phyloP scores from a whole-genome alignment of 1,140 invertebrate species.

The Drosophila lacteicornis region DNA sequence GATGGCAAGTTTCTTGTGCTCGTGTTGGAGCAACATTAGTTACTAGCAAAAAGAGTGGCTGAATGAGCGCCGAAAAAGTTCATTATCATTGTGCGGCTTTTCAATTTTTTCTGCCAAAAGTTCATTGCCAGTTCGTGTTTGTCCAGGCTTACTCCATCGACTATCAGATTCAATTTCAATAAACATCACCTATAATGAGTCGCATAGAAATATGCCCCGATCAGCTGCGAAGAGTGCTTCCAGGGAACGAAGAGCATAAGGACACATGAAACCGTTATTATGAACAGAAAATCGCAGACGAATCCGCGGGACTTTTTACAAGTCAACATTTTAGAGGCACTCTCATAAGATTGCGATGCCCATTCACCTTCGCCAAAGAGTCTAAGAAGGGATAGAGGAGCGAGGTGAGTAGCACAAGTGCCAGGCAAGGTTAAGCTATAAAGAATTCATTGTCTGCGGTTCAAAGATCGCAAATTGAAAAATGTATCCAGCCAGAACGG shows the following conservation, averaged over 20 bases:
- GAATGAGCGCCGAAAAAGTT: constrained; percentile 34
- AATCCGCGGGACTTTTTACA: constrained; percentile 43
- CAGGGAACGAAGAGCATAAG: not conserved
- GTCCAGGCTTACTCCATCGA: constrained; percentile 29
- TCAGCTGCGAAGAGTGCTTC: constrained; percentile 2
- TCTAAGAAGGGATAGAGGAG: constrained; percentile 11
- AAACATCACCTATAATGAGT: constrained; percentile 46
- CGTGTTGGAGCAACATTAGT: constrained; percentile 67
- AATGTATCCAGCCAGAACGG: constrained; percentile 58
- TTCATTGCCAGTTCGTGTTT: constrained; percentile 61
- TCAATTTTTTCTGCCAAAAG: constrained; percentile 50
- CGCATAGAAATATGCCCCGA: constrained; percentile 7
- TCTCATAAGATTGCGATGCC: not conserved
- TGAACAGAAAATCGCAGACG: constrained; percentile 60
- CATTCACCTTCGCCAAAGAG: constrained; percentile 31
- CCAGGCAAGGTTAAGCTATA: constrained; percentile 79
- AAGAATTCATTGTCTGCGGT: constrained; percentile 79
- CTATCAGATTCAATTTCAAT: constrained; percentile 67
- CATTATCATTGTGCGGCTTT: constrained; percentile 29
- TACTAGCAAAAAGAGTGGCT: constrained; percentile 8
- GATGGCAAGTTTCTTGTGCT: constrained; percentile 37
- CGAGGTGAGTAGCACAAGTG: constrained; percentile 10
- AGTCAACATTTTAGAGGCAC: constrained; percentile 25
- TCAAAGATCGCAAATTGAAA: constrained; percentile 84
- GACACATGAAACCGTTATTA: constrained; percentile 43